phyloP scores from a whole-genome alignment of 2,797 vertebrate genomes.

The Apodemus agrarius region DNA sequence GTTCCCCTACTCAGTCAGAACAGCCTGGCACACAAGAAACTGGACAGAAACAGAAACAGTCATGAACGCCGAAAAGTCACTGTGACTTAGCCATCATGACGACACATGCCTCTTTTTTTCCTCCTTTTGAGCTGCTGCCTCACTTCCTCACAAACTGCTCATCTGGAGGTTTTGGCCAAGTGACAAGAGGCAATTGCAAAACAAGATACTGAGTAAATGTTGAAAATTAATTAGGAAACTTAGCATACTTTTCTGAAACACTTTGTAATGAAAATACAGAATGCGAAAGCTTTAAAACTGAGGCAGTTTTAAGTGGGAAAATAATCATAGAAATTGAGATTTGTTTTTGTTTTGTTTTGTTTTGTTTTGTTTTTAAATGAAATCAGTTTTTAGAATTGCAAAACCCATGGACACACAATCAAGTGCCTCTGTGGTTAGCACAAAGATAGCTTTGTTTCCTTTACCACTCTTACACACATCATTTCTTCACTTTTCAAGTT shows the following conservation, averaged over 20 bases:
- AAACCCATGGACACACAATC: neutral
- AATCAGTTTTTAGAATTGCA: neutral
- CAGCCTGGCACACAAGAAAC: neutral
- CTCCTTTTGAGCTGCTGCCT: neutral
- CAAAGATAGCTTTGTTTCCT: neutral
- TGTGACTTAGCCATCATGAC: neutral
- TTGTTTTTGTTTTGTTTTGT: no score
- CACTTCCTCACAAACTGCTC: neutral
- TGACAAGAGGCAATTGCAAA: constrained; percentile 19
- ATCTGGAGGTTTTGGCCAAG: neutral
- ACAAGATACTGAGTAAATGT: neutral
- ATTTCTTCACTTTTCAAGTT: constrained; percentile 7
- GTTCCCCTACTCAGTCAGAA: neutral
- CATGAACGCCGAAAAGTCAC: neutral
- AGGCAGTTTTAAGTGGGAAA: neutral
- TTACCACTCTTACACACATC: neutral
- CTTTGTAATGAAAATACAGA: constrained; percentile 42
- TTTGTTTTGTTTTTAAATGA: constrained; percentile 20
- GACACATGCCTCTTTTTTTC: neutral
- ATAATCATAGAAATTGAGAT: neutral
- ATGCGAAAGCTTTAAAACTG: neutral
- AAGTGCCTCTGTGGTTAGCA: neutral
- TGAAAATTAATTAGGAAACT: neutral
- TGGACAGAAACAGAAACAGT: neutral
- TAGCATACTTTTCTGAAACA: neutral